Evolutionary conservation across 2,113 vertebrate genomes (phyloP).

Genomic region (Sorex araneus): DNA sequence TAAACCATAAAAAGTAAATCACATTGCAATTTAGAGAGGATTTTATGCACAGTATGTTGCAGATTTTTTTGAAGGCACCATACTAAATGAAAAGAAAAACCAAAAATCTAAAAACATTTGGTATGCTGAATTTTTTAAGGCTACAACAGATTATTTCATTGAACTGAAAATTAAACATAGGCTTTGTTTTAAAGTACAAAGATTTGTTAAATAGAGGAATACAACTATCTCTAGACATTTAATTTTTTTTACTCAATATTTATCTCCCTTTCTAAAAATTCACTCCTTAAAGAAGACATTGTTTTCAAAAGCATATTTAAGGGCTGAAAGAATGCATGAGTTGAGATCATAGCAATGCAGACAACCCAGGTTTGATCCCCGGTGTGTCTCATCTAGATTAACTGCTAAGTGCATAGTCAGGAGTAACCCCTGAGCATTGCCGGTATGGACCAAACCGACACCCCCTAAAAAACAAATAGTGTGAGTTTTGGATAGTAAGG

Average conservation of each 20-base stretch:
- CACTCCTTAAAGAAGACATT: neutral
- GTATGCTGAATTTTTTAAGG: neutral
- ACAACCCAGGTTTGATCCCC: no score
- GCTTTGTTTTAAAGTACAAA: slow-evolving; percentile 37
- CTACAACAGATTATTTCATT: slow-evolving; percentile 18
- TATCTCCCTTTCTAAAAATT: neutral
- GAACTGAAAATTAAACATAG: slow-evolving; percentile 28
- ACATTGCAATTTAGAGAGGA: slow-evolving; percentile 52
- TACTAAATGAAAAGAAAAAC: slow-evolving; percentile 56
- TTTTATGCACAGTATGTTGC: slow-evolving; percentile 45
- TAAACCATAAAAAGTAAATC: slow-evolving; percentile 63
- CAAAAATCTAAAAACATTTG: slow-evolving; percentile 2
- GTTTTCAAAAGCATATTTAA: slow-evolving; percentile 37
- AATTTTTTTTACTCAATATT: slow-evolving; percentile 13
- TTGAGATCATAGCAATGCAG: no score
- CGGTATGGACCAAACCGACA: no score
- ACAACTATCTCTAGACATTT: slow-evolving; percentile 6
- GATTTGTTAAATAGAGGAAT: slow-evolving; percentile 6
- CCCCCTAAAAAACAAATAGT: no score
- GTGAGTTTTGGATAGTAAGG: no score
- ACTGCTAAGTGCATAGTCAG: no score
- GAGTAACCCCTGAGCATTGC: no score
- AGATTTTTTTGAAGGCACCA: no score
- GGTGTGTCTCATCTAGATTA: no score
- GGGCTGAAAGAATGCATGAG: no score